Base-by-base conservation (phyloP, 2,797 vertebrate species). In the Danio tinwini region DNA sequence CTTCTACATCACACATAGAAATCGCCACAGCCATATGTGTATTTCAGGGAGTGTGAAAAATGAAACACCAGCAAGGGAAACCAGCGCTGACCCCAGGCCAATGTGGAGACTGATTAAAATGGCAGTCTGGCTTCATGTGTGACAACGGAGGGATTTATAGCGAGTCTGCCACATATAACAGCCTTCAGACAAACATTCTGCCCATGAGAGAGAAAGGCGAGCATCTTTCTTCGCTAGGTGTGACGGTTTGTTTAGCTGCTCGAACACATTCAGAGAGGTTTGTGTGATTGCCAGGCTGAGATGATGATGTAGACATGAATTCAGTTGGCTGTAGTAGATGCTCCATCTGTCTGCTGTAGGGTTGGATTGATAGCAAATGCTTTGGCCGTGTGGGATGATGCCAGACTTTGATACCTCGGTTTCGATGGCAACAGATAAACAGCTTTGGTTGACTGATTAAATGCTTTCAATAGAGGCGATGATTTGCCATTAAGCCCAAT, bases 31-130 rank as follows among this genome's bases (percentile, higher is more conserved):
- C 19, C 0, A 19, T 71, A 49, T 81, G 50, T 52, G 37, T 55
- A 21, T 79, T 67, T 70, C 14, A 44, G 65, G 16, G 17, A 29
- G 14, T 53, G 56, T 44, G 13, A 64, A 56, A 71, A 49, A n/a
- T 6, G 14, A 5, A 8, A 53, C 9, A 12, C n/a, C 16, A 19
- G 49, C 81, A 44, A 59, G 29, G 76, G 63, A 74, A n/a, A 49
- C 12, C 29, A 61, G 72, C 50, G n/a, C 49, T 87, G 82, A 80
- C 78, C 83, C 59, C 2, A 12, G 64, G 73, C 82, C 76, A 79
- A 29, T 78, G 58, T 75, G 44, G 73, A 62, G 62, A 71, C 73
- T 77, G 86, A 86, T 86, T 83, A 78, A 79, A 76, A 80, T 83
- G 63, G 29, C n/a, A 17, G 50, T 76, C 19, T 82, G 49, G 37